These are phyloP conservation scores for Lamellibrachia luymesi DNA, from an alignment of 1,140 invertebrate species.

Conservation along the genomic window DNA sequence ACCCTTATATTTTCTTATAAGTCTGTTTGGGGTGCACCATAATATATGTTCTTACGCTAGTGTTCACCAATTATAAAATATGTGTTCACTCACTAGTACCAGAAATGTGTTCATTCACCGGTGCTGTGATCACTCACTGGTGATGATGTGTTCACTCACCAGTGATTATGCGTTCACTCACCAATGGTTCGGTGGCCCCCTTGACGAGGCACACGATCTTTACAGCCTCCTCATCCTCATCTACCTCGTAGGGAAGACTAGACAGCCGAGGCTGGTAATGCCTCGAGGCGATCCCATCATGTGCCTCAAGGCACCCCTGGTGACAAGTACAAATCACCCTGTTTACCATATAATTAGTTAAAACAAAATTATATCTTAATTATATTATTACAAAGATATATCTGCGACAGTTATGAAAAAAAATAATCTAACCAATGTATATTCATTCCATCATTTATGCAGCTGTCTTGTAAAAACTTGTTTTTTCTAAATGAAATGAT, in stretches of 20 bases:
- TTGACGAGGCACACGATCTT: constrained; percentile 97
- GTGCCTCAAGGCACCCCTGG: constrained; percentile 84
- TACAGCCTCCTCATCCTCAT: constrained; percentile 82
- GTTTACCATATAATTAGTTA: not conserved
- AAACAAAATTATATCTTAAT: not conserved
- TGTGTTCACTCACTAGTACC: constrained; percentile 29
- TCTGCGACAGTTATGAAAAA: no score
- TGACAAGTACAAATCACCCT: not conserved
- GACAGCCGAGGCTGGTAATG: constrained; percentile 90
- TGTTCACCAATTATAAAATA: not conserved
- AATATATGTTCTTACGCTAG: constrained; percentile 21
- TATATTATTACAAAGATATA: not conserved
- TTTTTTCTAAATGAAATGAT: no score
- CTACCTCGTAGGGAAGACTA: constrained; percentile 76
- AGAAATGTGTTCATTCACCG: not conserved
- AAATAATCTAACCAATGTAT: no score
- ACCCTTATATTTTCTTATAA: not conserved
- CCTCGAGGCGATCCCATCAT: constrained; percentile 91
- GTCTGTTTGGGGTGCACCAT: not conserved
- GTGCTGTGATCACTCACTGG: not conserved
- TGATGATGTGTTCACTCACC: constrained; percentile 12
- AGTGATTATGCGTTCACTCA: constrained; percentile 60
- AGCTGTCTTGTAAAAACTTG: no score
- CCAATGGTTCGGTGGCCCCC: constrained; percentile 88
- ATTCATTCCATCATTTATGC: no score